Evolutionary conservation across 1,140 invertebrate genomes (phyloP).

Genomic region (Lasioglossum baleicum): DNA sequence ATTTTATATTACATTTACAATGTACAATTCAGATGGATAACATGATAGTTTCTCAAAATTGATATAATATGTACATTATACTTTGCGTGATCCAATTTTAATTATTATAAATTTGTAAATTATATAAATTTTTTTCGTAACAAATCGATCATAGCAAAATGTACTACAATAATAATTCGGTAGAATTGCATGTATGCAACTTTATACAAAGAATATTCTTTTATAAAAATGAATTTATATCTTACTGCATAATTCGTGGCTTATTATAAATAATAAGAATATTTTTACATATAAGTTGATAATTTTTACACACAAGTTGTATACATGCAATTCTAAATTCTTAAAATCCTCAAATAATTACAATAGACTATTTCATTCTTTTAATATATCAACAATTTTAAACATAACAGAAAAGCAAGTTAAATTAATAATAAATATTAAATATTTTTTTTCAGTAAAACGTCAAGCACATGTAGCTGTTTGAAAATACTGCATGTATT

Average conservation of each 20-base stretch:
- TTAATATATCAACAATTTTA: constrained; percentile 18
- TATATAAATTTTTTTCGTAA: constrained; percentile 17
- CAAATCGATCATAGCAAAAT: constrained; percentile 9
- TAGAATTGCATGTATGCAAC: constrained; percentile 5
- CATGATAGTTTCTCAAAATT: constrained; percentile 12
- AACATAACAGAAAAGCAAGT: constrained; percentile 28
- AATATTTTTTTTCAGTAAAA: constrained; percentile 5
- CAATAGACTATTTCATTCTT: constrained; percentile 5
- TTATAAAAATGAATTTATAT: not conserved
- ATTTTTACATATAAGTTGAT: not conserved
- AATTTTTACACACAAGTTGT: not conserved
- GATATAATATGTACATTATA: constrained; percentile 5
- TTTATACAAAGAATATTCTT: not conserved
- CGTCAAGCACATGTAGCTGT: constrained; percentile 7
- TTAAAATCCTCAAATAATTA: not conserved
- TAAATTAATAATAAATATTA: constrained; percentile 35
- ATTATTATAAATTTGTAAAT: not conserved
- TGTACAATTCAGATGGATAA: constrained; percentile 10
- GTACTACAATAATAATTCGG: constrained; percentile 13
- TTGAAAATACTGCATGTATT: constrained; percentile 35
- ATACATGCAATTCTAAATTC: constrained; percentile 20
- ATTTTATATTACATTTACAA: constrained; percentile 27
- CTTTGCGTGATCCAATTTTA: not conserved
- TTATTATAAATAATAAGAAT: not conserved
- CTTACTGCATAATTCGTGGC: not conserved